A percentile compares a stretch with the other conserved stretches of the same genome.
phyloP scores from a whole-genome alignment of 2,888 invertebrate species.

The Hyalella azteca region DNA sequence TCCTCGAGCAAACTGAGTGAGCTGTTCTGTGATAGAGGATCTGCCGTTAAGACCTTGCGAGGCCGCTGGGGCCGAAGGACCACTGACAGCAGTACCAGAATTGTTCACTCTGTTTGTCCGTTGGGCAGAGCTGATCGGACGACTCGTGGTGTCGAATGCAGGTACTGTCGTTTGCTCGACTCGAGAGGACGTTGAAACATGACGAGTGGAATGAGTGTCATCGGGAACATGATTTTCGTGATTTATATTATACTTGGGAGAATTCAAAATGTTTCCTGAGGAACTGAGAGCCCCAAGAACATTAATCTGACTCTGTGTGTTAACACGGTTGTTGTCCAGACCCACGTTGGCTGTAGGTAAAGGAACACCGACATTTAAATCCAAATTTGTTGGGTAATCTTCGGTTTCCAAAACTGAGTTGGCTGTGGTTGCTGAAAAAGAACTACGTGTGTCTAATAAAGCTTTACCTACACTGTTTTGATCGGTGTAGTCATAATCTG shows the following conservation, averaged over 20 bases:
- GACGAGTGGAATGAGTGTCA: not conserved
- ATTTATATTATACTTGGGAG: slow-evolving; percentile 27
- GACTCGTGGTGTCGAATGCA: not conserved
- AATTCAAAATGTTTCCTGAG: slow-evolving; percentile 23
- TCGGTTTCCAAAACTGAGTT: not conserved
- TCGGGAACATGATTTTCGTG: too few relatives aligned
- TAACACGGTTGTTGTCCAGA: not conserved
- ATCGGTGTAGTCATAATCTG: slow-evolving; percentile 3
- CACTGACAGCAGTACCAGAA: not conserved
- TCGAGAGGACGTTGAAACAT: not conserved
- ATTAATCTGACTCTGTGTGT: slow-evolving; percentile 5
- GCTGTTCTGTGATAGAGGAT: not conserved
- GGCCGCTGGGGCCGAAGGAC: not conserved
- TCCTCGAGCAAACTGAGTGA: not conserved
- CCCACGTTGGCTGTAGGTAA: not conserved
- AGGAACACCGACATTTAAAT: not conserved
- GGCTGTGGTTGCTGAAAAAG: not conserved
- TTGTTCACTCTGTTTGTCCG: not conserved
- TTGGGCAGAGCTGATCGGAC: not conserved
- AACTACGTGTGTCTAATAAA: not conserved
- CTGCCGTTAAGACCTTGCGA: not conserved
- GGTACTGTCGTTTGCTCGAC: not conserved
- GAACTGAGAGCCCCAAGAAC: slow-evolving; percentile 31
- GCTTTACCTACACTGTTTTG: not conserved
- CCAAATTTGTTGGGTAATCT: not conserved